These are phyloP conservation scores for Dromius quadrimaculatus DNA, from an alignment of 2,888 invertebrate genomes.

Conservation along the genomic window DNA sequence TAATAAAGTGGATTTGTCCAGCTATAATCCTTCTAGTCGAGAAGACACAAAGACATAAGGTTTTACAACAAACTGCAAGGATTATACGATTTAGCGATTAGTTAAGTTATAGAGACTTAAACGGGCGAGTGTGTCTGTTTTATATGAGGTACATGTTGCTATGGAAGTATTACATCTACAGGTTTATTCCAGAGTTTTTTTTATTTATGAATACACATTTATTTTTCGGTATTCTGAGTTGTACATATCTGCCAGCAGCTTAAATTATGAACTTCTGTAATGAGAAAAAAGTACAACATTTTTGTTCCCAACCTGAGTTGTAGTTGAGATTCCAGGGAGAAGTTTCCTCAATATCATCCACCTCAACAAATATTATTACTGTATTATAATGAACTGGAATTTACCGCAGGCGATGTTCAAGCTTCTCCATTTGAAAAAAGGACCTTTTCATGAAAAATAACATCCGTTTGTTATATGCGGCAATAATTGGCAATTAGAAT, in stretches of 20 bases:
- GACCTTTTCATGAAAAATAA: background rate
- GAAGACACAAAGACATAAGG: background rate
- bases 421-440: no score
- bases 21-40: background rate
- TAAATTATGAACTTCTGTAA: no score
- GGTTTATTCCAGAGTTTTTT: background rate
- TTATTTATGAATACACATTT: background rate
- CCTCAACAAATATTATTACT: conserved; percentile 2
- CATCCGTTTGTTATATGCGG: background rate
- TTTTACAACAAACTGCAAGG: background rate
- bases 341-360: no score
- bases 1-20: conserved; percentile 37
- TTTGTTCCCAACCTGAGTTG: background rate
- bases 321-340: background rate
- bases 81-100: background rate
- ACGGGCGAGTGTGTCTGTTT: background rate
- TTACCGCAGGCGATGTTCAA: background rate
- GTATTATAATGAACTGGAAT: background rate
- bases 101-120: background rate
- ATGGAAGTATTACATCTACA: no score
- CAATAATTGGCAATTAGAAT: conserved; percentile 6
- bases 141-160: no score
- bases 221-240: background rate
- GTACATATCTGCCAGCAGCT: background rate
- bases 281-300: no score